Conservation (phyloP, 2,888 invertebrate genomes). For the Pyrrhia umbra region DNA sequence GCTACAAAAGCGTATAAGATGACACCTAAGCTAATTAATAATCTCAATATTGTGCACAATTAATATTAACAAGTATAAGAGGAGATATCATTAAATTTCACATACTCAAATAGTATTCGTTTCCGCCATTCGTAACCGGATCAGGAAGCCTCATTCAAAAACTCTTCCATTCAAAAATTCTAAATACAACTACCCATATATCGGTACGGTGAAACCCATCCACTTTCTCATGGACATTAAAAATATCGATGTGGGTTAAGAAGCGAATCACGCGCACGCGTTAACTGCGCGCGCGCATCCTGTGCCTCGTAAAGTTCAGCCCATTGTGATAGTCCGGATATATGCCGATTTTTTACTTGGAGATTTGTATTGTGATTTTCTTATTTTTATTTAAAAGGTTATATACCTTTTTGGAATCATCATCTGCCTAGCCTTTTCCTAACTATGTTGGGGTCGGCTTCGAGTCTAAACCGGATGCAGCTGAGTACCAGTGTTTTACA, state of each 20-base stretch:
- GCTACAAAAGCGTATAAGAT: too few species aligned
- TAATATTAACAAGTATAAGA: too few species aligned
- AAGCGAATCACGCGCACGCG: constrained; percentile 66
- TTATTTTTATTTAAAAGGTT: constrained; percentile 33
- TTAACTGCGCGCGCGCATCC: constrained; percentile 59
- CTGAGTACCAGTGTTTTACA: too few species aligned
- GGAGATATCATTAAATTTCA: too few species aligned
- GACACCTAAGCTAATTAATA: too few species aligned
- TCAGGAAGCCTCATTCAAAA: constrained; percentile 35
- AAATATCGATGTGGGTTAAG: constrained; percentile 62
- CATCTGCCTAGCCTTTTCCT: too few species aligned
- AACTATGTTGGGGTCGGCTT: too few species aligned
- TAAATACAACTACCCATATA: constrained; percentile 26
- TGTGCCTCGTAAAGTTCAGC: constrained; percentile 51
- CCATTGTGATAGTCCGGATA: constrained; percentile 51
- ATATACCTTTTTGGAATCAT: constrained; percentile 1
- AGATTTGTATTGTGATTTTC: constrained; percentile 26
- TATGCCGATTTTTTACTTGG: constrained; percentile 48
- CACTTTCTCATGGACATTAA: constrained; percentile 57
- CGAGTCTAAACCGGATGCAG: too few species aligned
- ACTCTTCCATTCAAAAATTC: constrained; percentile 34
- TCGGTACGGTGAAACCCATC: constrained; percentile 44
- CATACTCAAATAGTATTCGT: neutral
- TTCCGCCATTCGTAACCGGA: constrained; percentile 26
- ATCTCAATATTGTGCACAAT: too few species aligned